Evolutionary conservation across 2,888 invertebrate species (phyloP).

Genomic region (Caprella mutica): DNA sequence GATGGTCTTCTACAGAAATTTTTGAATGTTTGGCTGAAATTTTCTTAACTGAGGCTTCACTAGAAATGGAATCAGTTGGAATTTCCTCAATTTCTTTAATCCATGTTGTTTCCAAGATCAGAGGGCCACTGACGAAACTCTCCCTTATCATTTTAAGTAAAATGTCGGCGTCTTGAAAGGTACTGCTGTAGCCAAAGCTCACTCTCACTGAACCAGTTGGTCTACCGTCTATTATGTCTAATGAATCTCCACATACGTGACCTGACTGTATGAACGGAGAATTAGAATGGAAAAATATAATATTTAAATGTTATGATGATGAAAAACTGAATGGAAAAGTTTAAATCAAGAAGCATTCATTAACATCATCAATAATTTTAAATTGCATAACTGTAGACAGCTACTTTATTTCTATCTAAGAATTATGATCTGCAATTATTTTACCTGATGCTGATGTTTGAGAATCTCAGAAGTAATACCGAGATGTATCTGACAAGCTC

Average conservation of each 20-base stretch:
- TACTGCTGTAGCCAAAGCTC: conserved; percentile 87
- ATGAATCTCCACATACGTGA: conserved; percentile 80
- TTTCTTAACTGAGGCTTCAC: too few species aligned
- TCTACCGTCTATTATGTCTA: conserved; percentile 67
- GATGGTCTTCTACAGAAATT: too few species aligned
- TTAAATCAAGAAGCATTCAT: background rate
- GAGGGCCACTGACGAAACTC: conserved; percentile 50
- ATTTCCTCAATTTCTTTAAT: background rate
- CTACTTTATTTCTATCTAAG: background rate
- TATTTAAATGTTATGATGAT: background rate
- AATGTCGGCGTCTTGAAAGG: conserved; percentile 55
- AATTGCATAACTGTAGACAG: background rate
- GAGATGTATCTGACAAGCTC: conserved; percentile 76
- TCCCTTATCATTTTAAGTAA: conserved; percentile 60
- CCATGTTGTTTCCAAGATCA: conserved; percentile 15
- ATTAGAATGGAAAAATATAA: background rate
- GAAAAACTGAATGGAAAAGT: background rate
- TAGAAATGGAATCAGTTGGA: too few species aligned
- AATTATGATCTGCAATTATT: background rate
- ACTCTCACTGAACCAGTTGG: conserved; percentile 87
- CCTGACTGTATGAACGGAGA: conserved; percentile 50
- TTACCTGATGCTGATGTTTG: conserved; percentile 59
- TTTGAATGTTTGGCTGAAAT: too few species aligned
- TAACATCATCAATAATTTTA: background rate
- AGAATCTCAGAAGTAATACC: conserved; percentile 56